These are phyloP conservation scores for Probosciger aterrimus DNA, from an alignment of 2,113 vertebrate genomes.

Conservation along the genomic window DNA sequence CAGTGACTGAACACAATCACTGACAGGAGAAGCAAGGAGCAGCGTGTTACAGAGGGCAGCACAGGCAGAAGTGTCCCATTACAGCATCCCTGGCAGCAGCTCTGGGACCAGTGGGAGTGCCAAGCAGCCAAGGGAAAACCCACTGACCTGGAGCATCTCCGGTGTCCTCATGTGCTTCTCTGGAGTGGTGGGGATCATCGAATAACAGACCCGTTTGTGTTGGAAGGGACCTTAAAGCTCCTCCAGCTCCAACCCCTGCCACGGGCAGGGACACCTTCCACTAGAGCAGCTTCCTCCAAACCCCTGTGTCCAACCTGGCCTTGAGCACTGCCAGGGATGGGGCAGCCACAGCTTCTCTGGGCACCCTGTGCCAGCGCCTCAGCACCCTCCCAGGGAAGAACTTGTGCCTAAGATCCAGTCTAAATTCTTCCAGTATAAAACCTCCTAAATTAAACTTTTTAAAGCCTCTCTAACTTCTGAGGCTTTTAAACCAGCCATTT, in stretches of 20 bases:
- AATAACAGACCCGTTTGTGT: neutral
- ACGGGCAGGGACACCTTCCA: no score
- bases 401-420: neutral
- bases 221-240: no score
- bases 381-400: neutral
- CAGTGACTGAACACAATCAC: no score
- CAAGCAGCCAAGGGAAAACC: neutral
- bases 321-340: no score
- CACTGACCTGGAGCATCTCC: no score
- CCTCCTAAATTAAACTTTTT: neutral
- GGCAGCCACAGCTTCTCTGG: neutral
- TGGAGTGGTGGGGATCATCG: neutral
- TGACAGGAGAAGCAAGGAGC: neutral
- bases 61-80: neutral
- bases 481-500: neutral
- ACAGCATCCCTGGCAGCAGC: neutral
- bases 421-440: neutral
- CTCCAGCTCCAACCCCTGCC: no score
- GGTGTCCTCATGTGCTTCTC: no score
- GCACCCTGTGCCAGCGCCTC: neutral
- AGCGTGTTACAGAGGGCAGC: neutral
- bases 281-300: no score
- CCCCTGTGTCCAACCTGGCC: no score
- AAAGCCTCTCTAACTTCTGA: neutral
- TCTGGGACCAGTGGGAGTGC: neutral